These are phyloP conservation scores for Rostratula benghalensis DNA, from an alignment of 2,113 vertebrate genomes.

Conservation along the genomic window DNA sequence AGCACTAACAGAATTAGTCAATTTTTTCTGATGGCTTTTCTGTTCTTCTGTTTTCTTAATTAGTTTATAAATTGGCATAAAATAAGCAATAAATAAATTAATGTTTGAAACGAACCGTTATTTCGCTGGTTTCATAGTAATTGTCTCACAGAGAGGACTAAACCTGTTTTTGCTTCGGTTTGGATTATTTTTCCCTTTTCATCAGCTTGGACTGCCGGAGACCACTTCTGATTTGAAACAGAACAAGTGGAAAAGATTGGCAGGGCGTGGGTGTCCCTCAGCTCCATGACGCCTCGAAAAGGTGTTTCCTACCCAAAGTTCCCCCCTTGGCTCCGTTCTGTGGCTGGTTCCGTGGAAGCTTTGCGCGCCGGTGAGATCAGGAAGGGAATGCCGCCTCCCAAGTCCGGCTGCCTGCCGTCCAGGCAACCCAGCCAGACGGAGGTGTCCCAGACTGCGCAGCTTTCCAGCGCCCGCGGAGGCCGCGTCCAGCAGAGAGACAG, in stretches of 20 bases:
- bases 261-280: not conserved
- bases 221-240: not conserved
- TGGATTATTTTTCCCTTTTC: not conserved
- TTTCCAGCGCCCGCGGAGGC: not conserved
- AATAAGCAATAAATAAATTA: not conserved
- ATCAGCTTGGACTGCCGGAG: not conserved
- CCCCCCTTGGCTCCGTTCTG: not conserved
- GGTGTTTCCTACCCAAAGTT: not conserved
- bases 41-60: not conserved
- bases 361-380: not conserved
- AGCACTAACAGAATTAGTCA: not conserved
- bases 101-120: not conserved
- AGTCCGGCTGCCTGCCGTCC: not conserved
- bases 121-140: not conserved
- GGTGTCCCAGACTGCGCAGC: not conserved
- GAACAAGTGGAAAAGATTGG: not conserved
- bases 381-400: not conserved
- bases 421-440: not conserved
- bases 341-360: not conserved
- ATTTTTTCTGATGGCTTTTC: not conserved
- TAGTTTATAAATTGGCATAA: not conserved
- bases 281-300: not conserved
- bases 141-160: not conserved
- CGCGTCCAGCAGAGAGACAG: slow-evolving; percentile 48
- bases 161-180: not conserved